phyloP scores from a whole-genome alignment of 1,140 invertebrate genomes.

The Drosophila suzukii region DNA sequence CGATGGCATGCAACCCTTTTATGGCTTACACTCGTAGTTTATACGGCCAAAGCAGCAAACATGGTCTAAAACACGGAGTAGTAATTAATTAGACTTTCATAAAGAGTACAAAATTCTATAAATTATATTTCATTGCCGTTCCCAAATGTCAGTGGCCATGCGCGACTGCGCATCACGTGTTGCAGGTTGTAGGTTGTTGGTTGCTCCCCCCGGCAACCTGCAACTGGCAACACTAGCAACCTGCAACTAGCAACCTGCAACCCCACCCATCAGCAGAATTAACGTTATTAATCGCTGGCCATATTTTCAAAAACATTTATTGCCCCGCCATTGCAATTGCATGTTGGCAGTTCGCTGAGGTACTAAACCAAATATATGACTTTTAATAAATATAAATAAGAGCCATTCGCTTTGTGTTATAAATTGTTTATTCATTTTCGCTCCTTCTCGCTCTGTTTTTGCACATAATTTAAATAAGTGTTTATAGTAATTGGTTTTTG shows the following conservation, averaged over 20 bases:
- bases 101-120: slow-evolving; percentile 83
- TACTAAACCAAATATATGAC: slow-evolving; percentile 3
- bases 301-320: slow-evolving; percentile 31
- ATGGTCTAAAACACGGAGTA: slow-evolving; percentile 61
- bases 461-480: slow-evolving; percentile 79
- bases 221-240: slow-evolving; percentile 4
- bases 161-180: slow-evolving; percentile 66
- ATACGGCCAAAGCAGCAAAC: slow-evolving; percentile 13
- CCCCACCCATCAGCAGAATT: neutral
- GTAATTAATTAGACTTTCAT: slow-evolving; percentile 81
- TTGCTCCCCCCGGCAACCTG: slow-evolving; percentile 6
- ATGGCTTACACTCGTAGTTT: neutral
- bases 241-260: slow-evolving; percentile 10
- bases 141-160: slow-evolving; percentile 75
- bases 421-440: slow-evolving; percentile 72
- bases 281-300: slow-evolving; percentile 43
- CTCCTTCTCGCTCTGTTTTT: slow-evolving; percentile 47
- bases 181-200: slow-evolving; percentile 4
- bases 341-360: slow-evolving; percentile 13
- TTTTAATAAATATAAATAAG: slow-evolving; percentile 27
- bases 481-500: slow-evolving; percentile 54
- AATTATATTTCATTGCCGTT: slow-evolving; percentile 74
- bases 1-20: slow-evolving; percentile 41
- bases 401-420: slow-evolving; percentile 61
- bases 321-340: slow-evolving; percentile 29